phyloP scores from a whole-genome alignment of 53 echinoderm and acorn worm genomes.

The Paracentrotus lividus region DNA sequence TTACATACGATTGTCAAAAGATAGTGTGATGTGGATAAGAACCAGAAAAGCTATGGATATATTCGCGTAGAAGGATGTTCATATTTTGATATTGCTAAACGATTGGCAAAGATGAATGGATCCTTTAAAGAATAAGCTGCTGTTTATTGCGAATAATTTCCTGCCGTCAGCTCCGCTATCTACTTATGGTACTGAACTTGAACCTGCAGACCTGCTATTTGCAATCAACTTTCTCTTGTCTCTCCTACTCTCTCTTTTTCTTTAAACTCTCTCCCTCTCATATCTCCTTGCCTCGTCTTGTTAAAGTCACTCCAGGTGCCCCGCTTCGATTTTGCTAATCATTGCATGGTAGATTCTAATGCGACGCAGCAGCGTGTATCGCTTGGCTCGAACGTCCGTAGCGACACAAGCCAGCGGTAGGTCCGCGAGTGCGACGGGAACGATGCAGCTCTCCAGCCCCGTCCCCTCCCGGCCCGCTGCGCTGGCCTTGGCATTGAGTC shows the following conservation, averaged over 20 bases:
- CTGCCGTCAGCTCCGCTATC: slow-evolving; percentile 50
- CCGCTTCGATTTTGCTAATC: slow-evolving; percentile 64
- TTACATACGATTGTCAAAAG: too few species aligned
- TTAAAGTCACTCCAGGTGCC: slow-evolving; percentile 71
- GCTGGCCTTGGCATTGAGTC: slow-evolving; percentile 70
- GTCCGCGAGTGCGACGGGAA: slow-evolving; percentile 35
- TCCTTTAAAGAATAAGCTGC: slow-evolving; percentile 39
- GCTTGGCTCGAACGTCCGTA: slow-evolving; percentile 48
- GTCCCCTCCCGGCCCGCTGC: slow-evolving; percentile 62
- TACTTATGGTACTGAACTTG: slow-evolving; percentile 66
- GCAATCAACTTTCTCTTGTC: slow-evolving; percentile 31
- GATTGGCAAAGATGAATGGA: background rate
- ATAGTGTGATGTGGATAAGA: background rate
- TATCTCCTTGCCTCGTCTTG: slow-evolving; percentile 60
- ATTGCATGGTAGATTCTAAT: slow-evolving; percentile 5
- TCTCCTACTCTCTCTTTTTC: slow-evolving; percentile 22
- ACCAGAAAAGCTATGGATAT: background rate
- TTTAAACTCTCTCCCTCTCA: slow-evolving; percentile 41
- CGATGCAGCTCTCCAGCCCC: slow-evolving; percentile 46
- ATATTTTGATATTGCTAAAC: background rate
- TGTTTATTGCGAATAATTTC: slow-evolving; percentile 64
- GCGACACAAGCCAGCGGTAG: slow-evolving; percentile 64
- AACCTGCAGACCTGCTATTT: slow-evolving; percentile 38
- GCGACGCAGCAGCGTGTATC: slow-evolving; percentile 52
- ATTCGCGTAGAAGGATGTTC: background rate